Evolutionary conservation across 1,140 invertebrate genomes (phyloP), one percentile per base, ranked within the genome.

Genomic region (Prorops nasuta): DNA sequence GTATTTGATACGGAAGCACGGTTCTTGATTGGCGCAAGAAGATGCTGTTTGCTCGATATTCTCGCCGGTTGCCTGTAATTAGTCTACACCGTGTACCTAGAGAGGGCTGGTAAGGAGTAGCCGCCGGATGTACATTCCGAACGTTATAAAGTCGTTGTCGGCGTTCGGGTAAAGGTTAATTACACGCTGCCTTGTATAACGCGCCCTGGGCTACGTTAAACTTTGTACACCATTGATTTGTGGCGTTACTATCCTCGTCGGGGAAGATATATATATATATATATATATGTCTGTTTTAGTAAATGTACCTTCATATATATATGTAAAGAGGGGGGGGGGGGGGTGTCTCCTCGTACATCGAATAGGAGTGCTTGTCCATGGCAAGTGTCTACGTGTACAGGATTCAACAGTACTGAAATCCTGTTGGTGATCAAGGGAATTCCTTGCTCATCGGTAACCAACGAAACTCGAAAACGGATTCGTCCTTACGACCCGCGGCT

Each of bases 201-300:
- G 50, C 52, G 58, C 57, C 52, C 43, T 31, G 56, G 59, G 60
- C 55, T 48, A 54, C 52, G 55, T 67, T 63, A 60, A 70, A 70
- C 67, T 70, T 70, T 67, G 54, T 63, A 66, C 66, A 64, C 56
- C 64, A 67, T 70, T 68, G 67, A 70, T 70, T 70, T 68, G 64
- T 68, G 58, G 58, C 38, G 41, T 56, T 58, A 46, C 49, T 55
- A 56, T 47, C 40, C 54, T 46, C 31, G 19, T 31, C 39, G 44
- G 51, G 48, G 48, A 60, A 57, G 59, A 54, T 54, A 54, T 49
- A 49, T 34, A 45, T 12, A 45, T n/a, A 16, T 24, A 46, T 2
- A 34, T 8, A 2, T n/a, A 43, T 28, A 40, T 4, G 3, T n/a
- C 15, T 16, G 1, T 28, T n/a, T n/a, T n/a, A 16, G 7, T 3